Conservation (phyloP, 2,113 vertebrate genomes). For the Anthoscopus minutus region DNA sequence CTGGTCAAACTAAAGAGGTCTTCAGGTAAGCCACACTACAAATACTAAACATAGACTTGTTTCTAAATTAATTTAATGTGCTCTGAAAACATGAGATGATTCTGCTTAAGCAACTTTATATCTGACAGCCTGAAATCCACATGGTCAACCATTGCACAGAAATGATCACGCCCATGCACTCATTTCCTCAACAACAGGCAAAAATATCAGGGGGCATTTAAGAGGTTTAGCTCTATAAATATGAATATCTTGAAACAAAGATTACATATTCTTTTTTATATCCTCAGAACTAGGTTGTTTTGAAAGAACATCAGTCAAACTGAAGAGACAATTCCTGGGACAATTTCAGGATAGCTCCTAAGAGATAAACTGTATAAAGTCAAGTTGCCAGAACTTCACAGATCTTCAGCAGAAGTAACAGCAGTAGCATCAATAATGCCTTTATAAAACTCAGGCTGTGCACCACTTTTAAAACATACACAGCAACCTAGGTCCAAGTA, state of each 20-base stretch:
- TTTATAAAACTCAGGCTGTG: background rate
- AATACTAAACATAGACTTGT: background rate
- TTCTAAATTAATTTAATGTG: background rate
- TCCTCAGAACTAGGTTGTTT: background rate
- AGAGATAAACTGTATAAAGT: background rate
- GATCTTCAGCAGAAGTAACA: background rate
- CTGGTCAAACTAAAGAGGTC: background rate
- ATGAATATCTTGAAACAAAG: background rate
- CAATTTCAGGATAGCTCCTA: background rate
- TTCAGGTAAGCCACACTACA: background rate
- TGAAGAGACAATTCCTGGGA: background rate
- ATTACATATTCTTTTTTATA: background rate
- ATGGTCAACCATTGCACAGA: background rate
- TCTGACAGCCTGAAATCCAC: background rate
- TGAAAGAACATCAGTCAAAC: background rate
- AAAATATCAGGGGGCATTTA: background rate
- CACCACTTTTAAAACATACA: background rate
- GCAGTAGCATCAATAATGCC: background rate
- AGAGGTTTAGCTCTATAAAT: background rate
- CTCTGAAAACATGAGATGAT: background rate
- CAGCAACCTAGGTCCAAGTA: background rate
- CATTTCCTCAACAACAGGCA: background rate
- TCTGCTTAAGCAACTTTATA: background rate
- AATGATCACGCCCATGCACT: background rate
- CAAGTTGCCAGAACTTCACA: background rate